Conservation (phyloP, 2,888 invertebrate genomes). For the Elaeidobius kamerunicus region DNA sequence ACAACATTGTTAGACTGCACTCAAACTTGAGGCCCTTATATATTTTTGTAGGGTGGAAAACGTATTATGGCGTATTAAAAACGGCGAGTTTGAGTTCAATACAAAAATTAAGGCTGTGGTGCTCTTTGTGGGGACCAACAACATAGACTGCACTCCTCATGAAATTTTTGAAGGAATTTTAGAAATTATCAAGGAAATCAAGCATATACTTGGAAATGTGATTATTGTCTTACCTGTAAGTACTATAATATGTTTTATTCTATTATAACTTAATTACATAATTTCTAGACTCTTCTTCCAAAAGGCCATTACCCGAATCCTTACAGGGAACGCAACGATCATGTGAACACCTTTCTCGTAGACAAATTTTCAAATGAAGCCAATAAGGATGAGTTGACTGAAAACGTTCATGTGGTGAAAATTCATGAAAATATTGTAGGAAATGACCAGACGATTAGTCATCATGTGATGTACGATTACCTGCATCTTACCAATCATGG, state of each 20-base stretch:
- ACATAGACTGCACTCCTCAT: slow-evolving; percentile 58
- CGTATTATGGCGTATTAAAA: slow-evolving; percentile 64
- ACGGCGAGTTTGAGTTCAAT: slow-evolving; percentile 65
- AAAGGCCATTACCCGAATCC: slow-evolving; percentile 63
- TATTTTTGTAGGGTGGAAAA: slow-evolving; percentile 55
- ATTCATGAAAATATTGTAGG: slow-evolving; percentile 49
- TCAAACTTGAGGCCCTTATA: too few relatives aligned
- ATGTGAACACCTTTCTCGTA: slow-evolving; percentile 57
- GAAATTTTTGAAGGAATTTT: slow-evolving; percentile 61
- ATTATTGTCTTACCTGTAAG: slow-evolving; percentile 57
- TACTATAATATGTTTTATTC: slow-evolving; percentile 20
- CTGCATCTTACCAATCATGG: slow-evolving; percentile 63
- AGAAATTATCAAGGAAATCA: slow-evolving; percentile 57
- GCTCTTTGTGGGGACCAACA: slow-evolving; percentile 65
- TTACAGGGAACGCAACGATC: slow-evolving; percentile 57
- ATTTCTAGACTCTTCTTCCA: slow-evolving; percentile 60
- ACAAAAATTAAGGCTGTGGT: slow-evolving; percentile 66
- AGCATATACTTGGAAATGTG: slow-evolving; percentile 56
- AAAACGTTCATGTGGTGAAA: slow-evolving; percentile 45
- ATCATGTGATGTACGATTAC: slow-evolving; percentile 66
- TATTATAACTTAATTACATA: not conserved
- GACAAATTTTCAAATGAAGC: slow-evolving; percentile 46
- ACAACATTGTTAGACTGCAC: too few relatives aligned
- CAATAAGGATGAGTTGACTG: slow-evolving; percentile 44
- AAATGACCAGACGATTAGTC: slow-evolving; percentile 58